phyloP scores from a whole-genome alignment of 2,888 invertebrate genomes.

The Rapana venosa region DNA sequence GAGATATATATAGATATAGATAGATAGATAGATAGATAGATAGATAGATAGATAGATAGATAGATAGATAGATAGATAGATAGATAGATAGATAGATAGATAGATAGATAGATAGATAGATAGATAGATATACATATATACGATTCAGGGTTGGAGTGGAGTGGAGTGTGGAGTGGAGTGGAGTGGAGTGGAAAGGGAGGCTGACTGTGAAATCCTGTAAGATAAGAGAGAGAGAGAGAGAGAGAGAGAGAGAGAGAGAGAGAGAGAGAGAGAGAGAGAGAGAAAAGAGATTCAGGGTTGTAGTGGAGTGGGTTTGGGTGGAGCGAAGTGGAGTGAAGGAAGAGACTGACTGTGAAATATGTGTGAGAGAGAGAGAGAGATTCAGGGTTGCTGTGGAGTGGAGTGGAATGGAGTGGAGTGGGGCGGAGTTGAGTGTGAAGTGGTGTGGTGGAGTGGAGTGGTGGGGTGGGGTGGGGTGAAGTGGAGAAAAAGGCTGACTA shows the following conservation, averaged over 20 bases:
- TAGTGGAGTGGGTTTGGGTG: neutral
- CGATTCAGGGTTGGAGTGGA: no score
- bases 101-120: neutral
- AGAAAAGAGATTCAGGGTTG: neutral
- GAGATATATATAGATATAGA: neutral
- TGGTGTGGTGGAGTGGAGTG: neutral
- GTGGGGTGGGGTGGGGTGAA: neutral
- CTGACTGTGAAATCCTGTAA: neutral
- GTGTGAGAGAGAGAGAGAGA: neutral
- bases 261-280: slow-evolving; percentile 1
- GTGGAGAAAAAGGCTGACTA: no score
- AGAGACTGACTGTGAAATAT: no score
- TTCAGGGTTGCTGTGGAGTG: neutral
- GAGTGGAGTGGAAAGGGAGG: neutral
- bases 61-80: neutral
- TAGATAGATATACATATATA: no score
- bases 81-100: neutral
- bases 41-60: neutral
- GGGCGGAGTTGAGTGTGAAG: neutral
- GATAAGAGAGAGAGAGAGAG: neutral
- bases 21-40: neutral
- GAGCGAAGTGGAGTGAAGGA: neutral
- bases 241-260: slow-evolving; percentile 13
- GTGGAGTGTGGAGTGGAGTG: no score
- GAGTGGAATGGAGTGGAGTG: neutral